Base-by-base conservation (phyloP, 2,113 vertebrate genomes). In the Caranx melampygus region DNA sequence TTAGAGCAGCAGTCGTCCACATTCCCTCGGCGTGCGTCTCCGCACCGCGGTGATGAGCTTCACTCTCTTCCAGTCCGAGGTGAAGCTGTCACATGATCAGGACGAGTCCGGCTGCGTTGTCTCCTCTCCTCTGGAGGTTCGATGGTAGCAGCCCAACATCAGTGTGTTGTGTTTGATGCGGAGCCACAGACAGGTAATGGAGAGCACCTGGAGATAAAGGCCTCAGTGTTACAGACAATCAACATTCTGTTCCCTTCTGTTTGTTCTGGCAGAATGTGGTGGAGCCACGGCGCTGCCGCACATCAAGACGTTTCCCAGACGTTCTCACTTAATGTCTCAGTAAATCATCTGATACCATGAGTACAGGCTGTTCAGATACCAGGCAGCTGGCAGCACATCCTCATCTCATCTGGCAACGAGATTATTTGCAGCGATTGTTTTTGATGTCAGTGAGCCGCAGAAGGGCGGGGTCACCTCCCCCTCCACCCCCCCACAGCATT, bases 151-250 rank as follows among this genome's bases (percentile, higher is more conserved):
- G 70, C 65, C 49, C 44, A 82, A 80, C 72, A 81, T 63, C 61
- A 0, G 13, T 72, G 61, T 78, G 26, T 77, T 89, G 75, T 26
- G 47, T 85, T 83, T 91, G 91, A 91, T 88, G 83, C 15, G 6
- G 75, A 61, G 85, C 90, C 83, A 86, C 35, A 21, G 70, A 75
- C 81, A 92, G 90, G 83, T 90, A 88, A 93, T 91, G 34, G 63
- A 44, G 86, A 89, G 63, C 93, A 94, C 84, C 85, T 93, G 90
- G 78, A 13, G 44, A 8, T 51, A 16, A 67, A 62, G 64, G 52
- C 14, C 33, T 58, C 1, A 31, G n/a, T 51, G 13, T 42, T 82
- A 67, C 6, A 51, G 15, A 60, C 13, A 40, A 55, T 51, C 51
- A 14, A 34, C 75, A 45, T 15, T 49, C 26, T 26, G 26, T 26